Evolutionary conservation across 2,888 invertebrate genomes (phyloP).

Genomic region (Steinernema scapterisci): DNA sequence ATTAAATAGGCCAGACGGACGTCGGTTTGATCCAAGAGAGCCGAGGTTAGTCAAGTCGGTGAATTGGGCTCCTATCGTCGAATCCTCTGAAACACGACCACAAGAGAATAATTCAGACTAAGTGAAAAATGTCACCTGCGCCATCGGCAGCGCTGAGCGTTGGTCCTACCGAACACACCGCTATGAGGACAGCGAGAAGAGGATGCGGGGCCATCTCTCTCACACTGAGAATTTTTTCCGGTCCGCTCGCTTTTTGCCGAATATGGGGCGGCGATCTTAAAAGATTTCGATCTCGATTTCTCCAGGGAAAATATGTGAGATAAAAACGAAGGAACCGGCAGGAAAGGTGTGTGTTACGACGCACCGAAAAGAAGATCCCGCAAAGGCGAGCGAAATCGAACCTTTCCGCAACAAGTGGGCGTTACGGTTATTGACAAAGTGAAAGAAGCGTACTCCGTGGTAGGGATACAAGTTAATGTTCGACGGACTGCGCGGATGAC

Average conservation of each 20-base stretch:
- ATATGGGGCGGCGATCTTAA: constrained; percentile 1
- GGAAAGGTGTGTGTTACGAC: constrained; percentile 12
- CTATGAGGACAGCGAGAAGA: no score
- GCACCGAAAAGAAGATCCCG: background rate
- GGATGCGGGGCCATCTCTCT: no score
- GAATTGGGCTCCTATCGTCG: background rate
- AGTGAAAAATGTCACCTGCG: no score
- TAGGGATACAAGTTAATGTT: constrained; percentile 13
- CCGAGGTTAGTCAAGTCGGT: constrained; percentile 4
- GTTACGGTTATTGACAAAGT: constrained; percentile 28
- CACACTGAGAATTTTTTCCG: no score
- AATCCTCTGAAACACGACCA: no score
- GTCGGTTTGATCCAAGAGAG: background rate
- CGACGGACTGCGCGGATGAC: constrained; percentile 1
- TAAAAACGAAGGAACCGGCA: background rate
- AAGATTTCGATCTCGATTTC: constrained; percentile 5
- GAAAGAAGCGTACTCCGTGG: constrained; percentile 24
- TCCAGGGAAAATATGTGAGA: background rate
- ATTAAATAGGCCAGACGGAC: background rate
- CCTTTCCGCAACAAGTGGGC: constrained; percentile 1
- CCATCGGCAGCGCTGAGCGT: no score
- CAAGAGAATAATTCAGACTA: no score
- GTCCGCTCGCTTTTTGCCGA: background rate
- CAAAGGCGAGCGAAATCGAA: constrained; percentile 10
- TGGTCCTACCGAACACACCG: no score